A percentile compares a stretch with the other conserved stretches of the same genome.
Conservation (phyloP, 2,113 vertebrate genomes). For the Indri indri region DNA sequence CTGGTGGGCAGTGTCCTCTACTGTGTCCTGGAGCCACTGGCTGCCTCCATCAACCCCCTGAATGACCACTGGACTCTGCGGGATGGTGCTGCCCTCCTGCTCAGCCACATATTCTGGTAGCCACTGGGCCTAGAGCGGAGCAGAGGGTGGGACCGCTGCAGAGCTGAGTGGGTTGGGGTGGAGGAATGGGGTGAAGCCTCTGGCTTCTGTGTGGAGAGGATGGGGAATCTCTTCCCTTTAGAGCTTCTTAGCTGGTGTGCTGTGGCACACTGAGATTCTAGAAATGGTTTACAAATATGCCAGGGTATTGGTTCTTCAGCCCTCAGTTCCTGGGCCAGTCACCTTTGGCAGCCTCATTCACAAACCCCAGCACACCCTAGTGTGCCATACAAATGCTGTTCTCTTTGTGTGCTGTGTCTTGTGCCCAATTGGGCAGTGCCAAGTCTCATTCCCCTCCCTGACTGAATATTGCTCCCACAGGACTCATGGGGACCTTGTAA, state of each 20-base stretch:
- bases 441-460: background rate
- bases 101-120: slow-evolving; percentile 95
- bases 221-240: background rate
- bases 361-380: background rate
- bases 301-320: background rate
- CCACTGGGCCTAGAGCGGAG: background rate
- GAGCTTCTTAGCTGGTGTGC: background rate
- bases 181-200: too few species aligned
- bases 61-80: slow-evolving; percentile 97
- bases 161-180: background rate
- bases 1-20: slow-evolving; percentile 95
- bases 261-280: background rate
- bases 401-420: too few species aligned
- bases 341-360: accelerated
- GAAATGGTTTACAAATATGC: background rate
- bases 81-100: slow-evolving; percentile 92
- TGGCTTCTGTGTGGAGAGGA: background rate
- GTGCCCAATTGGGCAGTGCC: background rate
- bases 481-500: slow-evolving; percentile 93
- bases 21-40: slow-evolving; percentile 94
- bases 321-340: background rate
- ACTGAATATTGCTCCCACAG: slow-evolving; percentile 73
- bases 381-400: accelerated
- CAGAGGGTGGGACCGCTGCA: background rate
- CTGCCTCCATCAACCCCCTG: slow-evolving; percentile 96